Evolutionary conservation across 1,140 invertebrate species (phyloP).

Genomic region (Zaprionus lachaisei): DNA sequence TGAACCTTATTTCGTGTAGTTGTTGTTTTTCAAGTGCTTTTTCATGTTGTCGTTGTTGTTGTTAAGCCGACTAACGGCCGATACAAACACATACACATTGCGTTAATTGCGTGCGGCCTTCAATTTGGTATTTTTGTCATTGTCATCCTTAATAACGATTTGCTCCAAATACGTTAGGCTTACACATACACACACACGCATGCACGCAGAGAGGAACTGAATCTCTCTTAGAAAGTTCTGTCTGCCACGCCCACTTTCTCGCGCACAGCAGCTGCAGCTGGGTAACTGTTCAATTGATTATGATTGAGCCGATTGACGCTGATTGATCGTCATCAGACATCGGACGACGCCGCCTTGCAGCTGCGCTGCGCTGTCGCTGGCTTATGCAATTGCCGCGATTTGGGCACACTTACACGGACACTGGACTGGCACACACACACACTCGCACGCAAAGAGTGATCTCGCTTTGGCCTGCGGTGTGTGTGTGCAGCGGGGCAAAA

Average conservation of each 20-base stretch:
- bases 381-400: conserved; percentile 42
- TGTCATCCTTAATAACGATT: conserved; percentile 48
- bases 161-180: conserved; percentile 54
- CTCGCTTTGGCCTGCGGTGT: conserved; percentile 27
- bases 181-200: not conserved
- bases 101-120: conserved; percentile 51
- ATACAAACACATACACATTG: conserved; percentile 10
- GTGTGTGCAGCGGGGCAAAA: conserved; percentile 24
- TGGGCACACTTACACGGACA: conserved; percentile 15
- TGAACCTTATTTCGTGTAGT: not conserved
- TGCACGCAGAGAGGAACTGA: not conserved
- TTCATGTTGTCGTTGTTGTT: not conserved
- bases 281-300: conserved; percentile 38
- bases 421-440: conserved; percentile 10
- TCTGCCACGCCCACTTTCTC: conserved; percentile 27
- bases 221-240: conserved; percentile 51
- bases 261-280: not conserved
- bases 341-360: conserved; percentile 52
- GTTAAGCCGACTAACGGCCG: conserved; percentile 2
- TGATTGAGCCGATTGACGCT: conserved; percentile 27
- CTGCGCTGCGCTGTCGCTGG: conserved; percentile 33
- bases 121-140: conserved; percentile 35
- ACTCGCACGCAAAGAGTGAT: conserved; percentile 5
- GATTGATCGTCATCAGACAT: conserved; percentile 34
- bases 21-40: conserved; percentile 2